A percentile compares a stretch with the other conserved stretches of the same genome.
Conservation (phyloP, 1,140 invertebrate species). For the Euborellia annulipes region DNA sequence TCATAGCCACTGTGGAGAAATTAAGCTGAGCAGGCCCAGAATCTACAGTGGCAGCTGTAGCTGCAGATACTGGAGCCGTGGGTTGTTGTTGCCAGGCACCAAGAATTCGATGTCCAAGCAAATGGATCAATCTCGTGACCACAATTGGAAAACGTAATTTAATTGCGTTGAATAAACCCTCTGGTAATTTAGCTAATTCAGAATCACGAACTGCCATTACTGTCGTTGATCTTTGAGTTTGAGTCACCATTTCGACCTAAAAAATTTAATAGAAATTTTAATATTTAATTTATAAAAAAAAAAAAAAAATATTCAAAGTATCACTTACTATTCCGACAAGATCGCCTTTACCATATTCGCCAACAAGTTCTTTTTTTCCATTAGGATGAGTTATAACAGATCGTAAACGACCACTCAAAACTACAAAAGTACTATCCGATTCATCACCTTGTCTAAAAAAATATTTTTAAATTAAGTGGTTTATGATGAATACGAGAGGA, state of each 20-base stretch:
- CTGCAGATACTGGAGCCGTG: conserved; percentile 28
- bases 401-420: conserved; percentile 87
- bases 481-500: no score
- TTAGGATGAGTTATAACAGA: conserved; percentile 86
- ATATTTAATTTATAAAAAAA: neutral
- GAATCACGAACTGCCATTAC: conserved; percentile 96
- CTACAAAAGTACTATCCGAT: conserved; percentile 92
- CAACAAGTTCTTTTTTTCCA: conserved; percentile 91
- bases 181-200: conserved; percentile 90
- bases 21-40: conserved; percentile 70
- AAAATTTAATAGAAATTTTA: conserved; percentile 5
- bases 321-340: conserved; percentile 81
- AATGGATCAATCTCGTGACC: conserved; percentile 84
- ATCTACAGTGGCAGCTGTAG: conserved; percentile 37
- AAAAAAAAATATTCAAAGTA: conserved; percentile 1
- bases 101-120: conserved; percentile 80
- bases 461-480: conserved; percentile 17
- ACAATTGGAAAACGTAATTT: conserved; percentile 93
- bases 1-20: conserved; percentile 92
- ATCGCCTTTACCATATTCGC: conserved; percentile 96
- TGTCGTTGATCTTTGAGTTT: conserved; percentile 85
- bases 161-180: conserved; percentile 93
- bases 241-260: conserved; percentile 88
- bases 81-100: conserved; percentile 31
- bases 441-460: conserved; percentile 72